Base-by-base conservation (phyloP, 2,797 vertebrate species). In the Apodemus agrarius region DNA sequence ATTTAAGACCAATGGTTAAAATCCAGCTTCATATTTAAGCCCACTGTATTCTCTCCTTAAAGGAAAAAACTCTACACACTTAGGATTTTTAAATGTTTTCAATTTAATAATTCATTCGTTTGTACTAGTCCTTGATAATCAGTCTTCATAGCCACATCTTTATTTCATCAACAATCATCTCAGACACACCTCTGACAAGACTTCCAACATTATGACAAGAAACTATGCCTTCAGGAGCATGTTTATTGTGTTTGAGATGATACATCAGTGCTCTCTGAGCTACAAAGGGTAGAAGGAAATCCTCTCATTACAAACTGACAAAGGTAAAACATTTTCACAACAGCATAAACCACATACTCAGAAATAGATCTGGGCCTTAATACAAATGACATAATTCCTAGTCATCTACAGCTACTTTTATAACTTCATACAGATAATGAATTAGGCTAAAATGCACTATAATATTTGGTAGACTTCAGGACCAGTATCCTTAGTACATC, bases 381-480 rank as follows among this genome's bases (percentile, higher is more conserved):
- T 99, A 99, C 99, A 99, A 99, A 99, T 99, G 99, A 99, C 99
- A 98, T 99, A 99, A 99, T 99, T 99, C 98, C 99, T 99, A 99
- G 98, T 99, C 98, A 99, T 99, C 99, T 99, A 99, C 99, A 96
- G 98, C 99, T 99, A 99, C 98, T 98, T 98, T 99, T 99, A 99
- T 99, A 99, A 99, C 99, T 99, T 99, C 99, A 99, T 99, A 99
- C 99, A 99, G 99, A 99, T 99, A 99, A 99, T 99, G 99, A 99
- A 99, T 99, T 99, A 99, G 99, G 99, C 99, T 99, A 99, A 99
- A 99, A 99, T 99, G 99, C 99, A 99, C 99, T 99, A 99, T 99
- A 99, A 99, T 99, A 99, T 99, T 99, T 99, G 99, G 99, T 99
- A 99, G 99, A 99, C 99, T 99, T 99, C 98, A 99, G 99, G 99